These are phyloP conservation scores for Oreohelix idahoensis DNA, from an alignment of 1,140 invertebrate species.

Conservation along the genomic window DNA sequence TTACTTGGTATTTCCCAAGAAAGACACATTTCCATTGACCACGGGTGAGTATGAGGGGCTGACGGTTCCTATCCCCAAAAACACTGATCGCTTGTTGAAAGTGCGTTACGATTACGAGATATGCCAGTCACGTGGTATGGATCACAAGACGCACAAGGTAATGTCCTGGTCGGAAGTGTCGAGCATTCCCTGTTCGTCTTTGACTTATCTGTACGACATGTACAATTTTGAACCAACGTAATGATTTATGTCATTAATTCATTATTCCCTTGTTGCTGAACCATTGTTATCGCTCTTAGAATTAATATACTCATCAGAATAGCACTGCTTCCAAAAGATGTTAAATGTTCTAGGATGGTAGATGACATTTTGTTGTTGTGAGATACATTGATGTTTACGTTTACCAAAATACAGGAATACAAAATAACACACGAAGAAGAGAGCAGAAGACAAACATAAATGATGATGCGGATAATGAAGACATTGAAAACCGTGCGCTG, in stretches of 20 bases:
- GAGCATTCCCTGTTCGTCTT: slow-evolving; percentile 2
- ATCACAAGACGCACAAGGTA: background rate
- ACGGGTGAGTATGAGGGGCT: slow-evolving; percentile 3
- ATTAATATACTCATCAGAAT: too few relatives aligned
- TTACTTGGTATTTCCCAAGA: background rate
- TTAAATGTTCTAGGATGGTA: too few relatives aligned
- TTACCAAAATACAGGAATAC: too few relatives aligned
- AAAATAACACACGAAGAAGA: too few relatives aligned
- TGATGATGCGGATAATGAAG: too few relatives aligned
- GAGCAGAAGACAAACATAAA: too few relatives aligned
- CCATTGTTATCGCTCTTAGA: too few relatives aligned
- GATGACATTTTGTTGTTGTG: too few relatives aligned
- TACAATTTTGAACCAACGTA: slow-evolving; percentile 3
- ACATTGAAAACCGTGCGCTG: too few relatives aligned
- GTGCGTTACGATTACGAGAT: slow-evolving; percentile 1
- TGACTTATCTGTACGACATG: slow-evolving; percentile 17
- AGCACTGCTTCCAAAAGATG: too few relatives aligned
- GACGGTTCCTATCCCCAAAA: background rate
- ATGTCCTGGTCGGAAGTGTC: slow-evolving; percentile 1
- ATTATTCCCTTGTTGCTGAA: too few relatives aligned
- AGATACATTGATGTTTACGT: too few relatives aligned
- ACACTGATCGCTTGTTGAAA: background rate
- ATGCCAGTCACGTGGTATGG: slow-evolving; percentile 21
- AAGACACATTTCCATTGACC: slow-evolving; percentile 11
- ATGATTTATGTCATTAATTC: background rate